A percentile compares a stretch with the other conserved stretches of the same genome.
phyloP scores from a whole-genome alignment of 2,797 vertebrate genomes.

The Rhinoraja longicauda region DNA sequence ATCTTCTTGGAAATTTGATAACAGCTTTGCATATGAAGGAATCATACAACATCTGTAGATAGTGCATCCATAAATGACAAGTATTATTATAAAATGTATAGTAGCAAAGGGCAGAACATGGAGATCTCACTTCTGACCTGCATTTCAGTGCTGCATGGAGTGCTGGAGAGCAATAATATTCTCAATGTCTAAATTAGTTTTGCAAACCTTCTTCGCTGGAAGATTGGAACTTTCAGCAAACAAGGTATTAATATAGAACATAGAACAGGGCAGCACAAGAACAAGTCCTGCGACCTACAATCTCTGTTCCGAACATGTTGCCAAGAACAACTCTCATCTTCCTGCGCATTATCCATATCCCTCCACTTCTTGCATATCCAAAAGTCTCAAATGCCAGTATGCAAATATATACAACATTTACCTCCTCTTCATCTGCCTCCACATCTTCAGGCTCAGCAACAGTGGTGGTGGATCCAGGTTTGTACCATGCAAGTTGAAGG shows the following conservation, averaged over 20 bases:
- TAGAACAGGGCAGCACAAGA: no score
- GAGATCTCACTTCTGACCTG: not conserved
- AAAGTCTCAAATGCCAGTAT: no score
- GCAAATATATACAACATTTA: conserved; percentile 52
- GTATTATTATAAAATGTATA: not conserved
- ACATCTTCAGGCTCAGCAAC: conserved; percentile 71
- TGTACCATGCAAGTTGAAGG: conserved; percentile 87
- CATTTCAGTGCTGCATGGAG: not conserved
- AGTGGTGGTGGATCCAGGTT: conserved; percentile 66
- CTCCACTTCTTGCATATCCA: no score
- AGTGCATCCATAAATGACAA: not conserved
- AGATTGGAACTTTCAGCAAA: conserved; percentile 31
- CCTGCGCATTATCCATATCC: no score
- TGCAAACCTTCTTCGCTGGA: not conserved
- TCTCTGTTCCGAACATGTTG: no score
- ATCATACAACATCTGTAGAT: not conserved
- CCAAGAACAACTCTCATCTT: no score
- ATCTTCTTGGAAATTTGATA: not conserved
- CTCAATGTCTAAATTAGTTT: not conserved
- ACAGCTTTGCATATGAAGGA: not conserved
- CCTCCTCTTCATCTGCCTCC: conserved; percentile 90
- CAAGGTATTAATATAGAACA: not conserved
- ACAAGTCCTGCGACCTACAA: no score
- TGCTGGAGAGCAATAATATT: not conserved
- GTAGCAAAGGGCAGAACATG: not conserved